Evolutionary conservation across 2,888 invertebrate species (phyloP).

Genomic region (Xylota sylvarum): DNA sequence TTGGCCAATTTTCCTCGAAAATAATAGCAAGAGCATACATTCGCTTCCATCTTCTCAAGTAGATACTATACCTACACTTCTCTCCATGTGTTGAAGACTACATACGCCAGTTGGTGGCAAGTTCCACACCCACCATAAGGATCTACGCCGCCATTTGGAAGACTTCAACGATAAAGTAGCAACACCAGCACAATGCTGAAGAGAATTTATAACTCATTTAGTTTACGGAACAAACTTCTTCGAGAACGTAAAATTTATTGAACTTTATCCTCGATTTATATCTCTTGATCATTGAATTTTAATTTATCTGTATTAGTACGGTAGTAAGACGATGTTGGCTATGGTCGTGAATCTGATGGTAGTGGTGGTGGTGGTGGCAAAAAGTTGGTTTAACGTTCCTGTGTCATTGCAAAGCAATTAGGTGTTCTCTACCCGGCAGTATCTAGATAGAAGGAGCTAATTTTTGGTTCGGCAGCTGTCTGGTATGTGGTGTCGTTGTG

Average conservation of each 20-base stretch:
- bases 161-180: conserved; percentile 38
- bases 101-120: conserved; percentile 25
- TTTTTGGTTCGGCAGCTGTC: conserved; percentile 19
- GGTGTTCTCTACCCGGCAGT: conserved; percentile 22
- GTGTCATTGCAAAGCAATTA: conserved; percentile 56
- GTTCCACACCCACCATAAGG: conserved; percentile 10
- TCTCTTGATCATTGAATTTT: conserved; percentile 78
- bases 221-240: conserved; percentile 77
- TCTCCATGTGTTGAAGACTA: neutral
- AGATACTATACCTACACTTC: neutral
- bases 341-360: neutral
- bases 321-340: neutral
- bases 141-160: conserved; percentile 6
- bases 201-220: conserved; percentile 78
- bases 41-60: neutral
- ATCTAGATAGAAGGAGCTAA: conserved; percentile 41
- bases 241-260: conserved; percentile 77
- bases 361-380: conserved; percentile 17
- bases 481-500: conserved; percentile 23
- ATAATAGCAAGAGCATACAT: conserved; percentile 43
- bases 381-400: conserved; percentile 26
- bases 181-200: conserved; percentile 53
- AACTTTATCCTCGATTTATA: conserved; percentile 78
- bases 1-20: conserved; percentile 42
- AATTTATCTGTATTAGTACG: conserved; percentile 71